Evolutionary conservation across 1,140 invertebrate genomes (phyloP).

Genomic region (Rhopalosiphum padi): DNA sequence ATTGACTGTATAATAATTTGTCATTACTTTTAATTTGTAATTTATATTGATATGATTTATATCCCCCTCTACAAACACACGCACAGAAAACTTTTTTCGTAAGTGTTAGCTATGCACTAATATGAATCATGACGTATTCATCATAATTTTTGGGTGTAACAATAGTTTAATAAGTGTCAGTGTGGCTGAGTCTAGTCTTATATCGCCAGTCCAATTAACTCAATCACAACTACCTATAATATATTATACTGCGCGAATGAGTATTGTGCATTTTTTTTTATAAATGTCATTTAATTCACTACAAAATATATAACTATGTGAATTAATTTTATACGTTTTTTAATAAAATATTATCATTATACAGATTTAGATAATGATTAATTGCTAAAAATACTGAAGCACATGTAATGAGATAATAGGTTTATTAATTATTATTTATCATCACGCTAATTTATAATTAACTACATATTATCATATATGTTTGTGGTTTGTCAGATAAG

Average conservation of each 20-base stretch:
- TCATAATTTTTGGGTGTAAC: not conserved
- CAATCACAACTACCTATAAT: not conserved
- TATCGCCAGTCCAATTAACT: not conserved
- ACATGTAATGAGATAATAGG: not conserved
- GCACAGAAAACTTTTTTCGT: not conserved
- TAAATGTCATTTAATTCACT: not conserved
- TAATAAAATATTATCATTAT: not conserved
- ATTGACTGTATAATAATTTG: too few species aligned
- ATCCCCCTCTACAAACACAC: not conserved
- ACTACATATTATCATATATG: not conserved
- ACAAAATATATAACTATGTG: not conserved
- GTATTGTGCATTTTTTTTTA: too few species aligned
- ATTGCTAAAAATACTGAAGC: not conserved
- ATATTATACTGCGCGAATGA: not conserved
- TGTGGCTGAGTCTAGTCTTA: not conserved
- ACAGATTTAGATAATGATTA: not conserved
- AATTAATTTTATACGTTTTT: too few species aligned
- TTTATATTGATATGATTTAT: not conserved
- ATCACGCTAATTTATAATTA: not conserved
- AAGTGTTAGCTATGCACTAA: not conserved
- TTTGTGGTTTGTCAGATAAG: not conserved
- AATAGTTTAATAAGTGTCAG: not conserved
- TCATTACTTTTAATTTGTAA: not conserved
- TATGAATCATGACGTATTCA: not conserved
- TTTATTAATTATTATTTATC: conserved; percentile 10